These are phyloP conservation scores for Graphium colonna DNA, from an alignment of 2,888 invertebrate species.

Conservation along the genomic window DNA sequence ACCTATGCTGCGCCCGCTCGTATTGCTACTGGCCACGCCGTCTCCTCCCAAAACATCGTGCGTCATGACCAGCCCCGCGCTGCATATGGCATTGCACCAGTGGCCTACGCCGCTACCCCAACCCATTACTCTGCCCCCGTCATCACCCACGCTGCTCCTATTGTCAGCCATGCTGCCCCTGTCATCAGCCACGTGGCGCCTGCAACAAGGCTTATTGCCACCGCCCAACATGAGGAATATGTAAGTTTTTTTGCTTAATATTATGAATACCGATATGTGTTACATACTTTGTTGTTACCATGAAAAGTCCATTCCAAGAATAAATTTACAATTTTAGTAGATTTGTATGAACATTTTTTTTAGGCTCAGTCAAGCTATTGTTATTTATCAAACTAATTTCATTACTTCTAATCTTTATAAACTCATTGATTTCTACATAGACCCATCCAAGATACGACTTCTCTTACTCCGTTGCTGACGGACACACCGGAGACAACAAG, in stretches of 20 bases:
- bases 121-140: slow-evolving; percentile 39
- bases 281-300: no score
- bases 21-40: no score
- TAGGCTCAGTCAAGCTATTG: no score
- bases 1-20: no score
- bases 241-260: background rate
- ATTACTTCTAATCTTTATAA: no score
- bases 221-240: slow-evolving; percentile 7
- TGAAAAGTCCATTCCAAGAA: no score
- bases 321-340: no score
- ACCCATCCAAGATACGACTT: slow-evolving; percentile 81
- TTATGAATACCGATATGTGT: no score
- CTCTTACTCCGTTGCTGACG: slow-evolving; percentile 79
- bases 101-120: slow-evolving; percentile 34
- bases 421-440: no score
- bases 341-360: no score
- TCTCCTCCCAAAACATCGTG: no score
- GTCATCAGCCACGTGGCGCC: slow-evolving; percentile 39
- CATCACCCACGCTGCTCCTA: slow-evolving; percentile 31
- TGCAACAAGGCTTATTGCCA: slow-evolving; percentile 19
- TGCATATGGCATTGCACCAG: slow-evolving; percentile 30
- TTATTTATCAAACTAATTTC: no score
- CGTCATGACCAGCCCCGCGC: slow-evolving; percentile 52
- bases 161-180: slow-evolving; percentile 36
- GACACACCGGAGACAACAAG: slow-evolving; percentile 81